Conservation (phyloP, 2,888 invertebrate genomes). For the Brachyptera risi region DNA sequence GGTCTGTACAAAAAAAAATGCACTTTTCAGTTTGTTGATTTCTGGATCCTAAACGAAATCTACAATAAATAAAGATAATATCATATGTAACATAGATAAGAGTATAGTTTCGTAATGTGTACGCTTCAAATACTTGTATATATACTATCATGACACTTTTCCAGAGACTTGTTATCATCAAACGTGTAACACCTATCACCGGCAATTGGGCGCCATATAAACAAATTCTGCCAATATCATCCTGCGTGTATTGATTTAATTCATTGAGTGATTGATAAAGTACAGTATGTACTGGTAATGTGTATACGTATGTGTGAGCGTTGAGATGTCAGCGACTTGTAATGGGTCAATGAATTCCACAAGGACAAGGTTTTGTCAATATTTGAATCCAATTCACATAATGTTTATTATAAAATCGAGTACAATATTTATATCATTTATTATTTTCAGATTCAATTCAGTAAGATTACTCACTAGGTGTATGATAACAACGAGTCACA, state of each 20-base stretch:
- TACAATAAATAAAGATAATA: conserved; percentile 9
- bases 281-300: not conserved
- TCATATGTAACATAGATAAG: not conserved
- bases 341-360: not conserved
- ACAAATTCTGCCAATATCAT: not conserved
- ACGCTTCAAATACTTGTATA: not conserved
- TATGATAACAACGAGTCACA: no score
- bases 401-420: no score
- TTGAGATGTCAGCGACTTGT: not conserved
- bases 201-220: not conserved
- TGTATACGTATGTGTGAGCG: not conserved
- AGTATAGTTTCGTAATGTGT: no score
- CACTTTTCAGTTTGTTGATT: not conserved
- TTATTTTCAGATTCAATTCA: no score
- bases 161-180: no score
- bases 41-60: not conserved
- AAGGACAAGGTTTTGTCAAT: conserved; percentile 1
- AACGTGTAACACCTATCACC: not conserved
- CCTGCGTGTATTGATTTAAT: not conserved
- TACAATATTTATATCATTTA: no score
- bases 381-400: no score
- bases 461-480: no score
- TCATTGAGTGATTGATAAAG: not conserved
- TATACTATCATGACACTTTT: no score
- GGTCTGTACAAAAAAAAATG: not conserved